Conservation (phyloP, 2,888 invertebrate genomes). For the Mylabris sibirica region DNA sequence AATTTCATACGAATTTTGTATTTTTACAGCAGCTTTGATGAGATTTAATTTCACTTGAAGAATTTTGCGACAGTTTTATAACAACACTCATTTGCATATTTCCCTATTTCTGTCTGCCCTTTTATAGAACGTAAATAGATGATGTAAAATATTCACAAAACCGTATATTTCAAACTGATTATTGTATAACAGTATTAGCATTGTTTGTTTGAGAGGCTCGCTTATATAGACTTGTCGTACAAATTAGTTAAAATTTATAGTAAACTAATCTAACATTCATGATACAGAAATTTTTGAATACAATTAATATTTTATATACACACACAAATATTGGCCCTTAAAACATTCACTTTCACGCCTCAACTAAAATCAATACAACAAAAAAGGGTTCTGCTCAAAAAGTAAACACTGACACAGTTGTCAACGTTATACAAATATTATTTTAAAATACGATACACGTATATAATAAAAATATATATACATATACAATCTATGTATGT, state of each 20-base stretch:
- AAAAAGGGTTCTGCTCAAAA: neutral
- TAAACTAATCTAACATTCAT: too few relatives aligned
- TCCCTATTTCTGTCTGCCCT: conserved; percentile 10
- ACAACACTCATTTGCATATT: conserved; percentile 44
- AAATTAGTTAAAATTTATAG: neutral
- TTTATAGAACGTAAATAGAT: conserved; percentile 29
- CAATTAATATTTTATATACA: too few relatives aligned
- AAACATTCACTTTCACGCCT: too few relatives aligned
- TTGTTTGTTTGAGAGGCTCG: neutral
- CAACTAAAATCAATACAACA: neutral
- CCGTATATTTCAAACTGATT: conserved; percentile 19
- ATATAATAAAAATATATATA: neutral
- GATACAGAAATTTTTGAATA: too few relatives aligned
- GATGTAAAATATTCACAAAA: conserved; percentile 41
- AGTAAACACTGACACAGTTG: neutral
- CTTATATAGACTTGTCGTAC: neutral
- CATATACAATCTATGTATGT: neutral
- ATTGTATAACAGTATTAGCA: neutral
- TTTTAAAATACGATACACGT: neutral
- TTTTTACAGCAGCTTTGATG: conserved; percentile 34
- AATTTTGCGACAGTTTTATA: conserved; percentile 41
- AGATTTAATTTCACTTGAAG: conserved; percentile 44
- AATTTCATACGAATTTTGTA: too few relatives aligned
- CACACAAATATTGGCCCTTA: too few relatives aligned
- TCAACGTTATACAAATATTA: neutral